Percentiles rank a stretch among this genome's conserved stretches.
Conservation (phyloP, 2,113 vertebrate species). For the Motacilla alba region DNA sequence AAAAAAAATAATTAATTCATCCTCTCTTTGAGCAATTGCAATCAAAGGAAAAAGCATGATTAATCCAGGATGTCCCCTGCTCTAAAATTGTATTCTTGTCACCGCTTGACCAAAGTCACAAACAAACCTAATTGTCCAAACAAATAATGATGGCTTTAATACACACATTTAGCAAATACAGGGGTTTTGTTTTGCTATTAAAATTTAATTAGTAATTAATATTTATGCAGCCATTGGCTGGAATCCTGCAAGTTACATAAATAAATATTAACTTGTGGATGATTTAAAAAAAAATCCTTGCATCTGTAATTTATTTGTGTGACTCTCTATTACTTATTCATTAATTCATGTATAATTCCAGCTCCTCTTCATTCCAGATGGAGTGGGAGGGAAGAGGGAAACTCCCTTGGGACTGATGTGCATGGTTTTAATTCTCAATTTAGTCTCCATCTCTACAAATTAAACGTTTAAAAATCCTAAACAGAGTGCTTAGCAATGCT, state of each 20-base stretch:
- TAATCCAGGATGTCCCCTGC: not conserved
- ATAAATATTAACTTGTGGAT: conserved; percentile 73
- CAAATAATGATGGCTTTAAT: conserved; percentile 19
- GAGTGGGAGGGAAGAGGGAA: not conserved
- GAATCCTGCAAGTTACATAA: conserved; percentile 60
- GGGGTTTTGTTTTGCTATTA: conserved; percentile 43
- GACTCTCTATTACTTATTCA: conserved; percentile 57
- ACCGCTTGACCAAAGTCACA: not conserved
- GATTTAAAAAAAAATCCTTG: not conserved
- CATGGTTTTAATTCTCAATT: conserved; percentile 51
- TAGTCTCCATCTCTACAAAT: conserved; percentile 29
- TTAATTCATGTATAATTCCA: conserved; percentile 50
- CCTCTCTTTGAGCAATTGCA: not conserved
- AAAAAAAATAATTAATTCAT: not conserved
- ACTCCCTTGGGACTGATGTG: conserved; percentile 1
- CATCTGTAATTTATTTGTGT: conserved; percentile 42
- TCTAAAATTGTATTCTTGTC: not conserved
- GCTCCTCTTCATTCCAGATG: conserved; percentile 52
- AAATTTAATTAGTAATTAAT: conserved; percentile 76
- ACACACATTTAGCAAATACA: conserved; percentile 23
- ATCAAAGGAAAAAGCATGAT: not conserved
- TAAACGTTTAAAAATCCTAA: conserved; percentile 53
- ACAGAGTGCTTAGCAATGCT: not conserved
- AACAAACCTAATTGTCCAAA: not conserved
- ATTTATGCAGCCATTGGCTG: conserved; percentile 68